Base-by-base conservation (phyloP, 2,888 invertebrate species). In the Anticlea derivata region DNA sequence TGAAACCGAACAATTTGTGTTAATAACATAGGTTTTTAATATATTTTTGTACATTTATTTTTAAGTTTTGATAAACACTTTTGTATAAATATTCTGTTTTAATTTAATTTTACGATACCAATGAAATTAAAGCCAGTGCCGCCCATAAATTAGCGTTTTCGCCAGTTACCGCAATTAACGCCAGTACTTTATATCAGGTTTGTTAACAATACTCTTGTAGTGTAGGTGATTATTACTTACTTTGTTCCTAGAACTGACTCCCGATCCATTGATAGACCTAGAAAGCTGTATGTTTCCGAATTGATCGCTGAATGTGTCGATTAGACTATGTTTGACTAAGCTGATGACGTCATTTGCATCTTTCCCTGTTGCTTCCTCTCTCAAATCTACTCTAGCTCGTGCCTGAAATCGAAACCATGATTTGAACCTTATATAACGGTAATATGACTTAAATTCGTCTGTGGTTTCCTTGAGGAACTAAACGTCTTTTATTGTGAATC, bases 271-370 rank as follows among this genome's bases (percentile, higher is more conserved):
- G 66, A 94, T 94, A 2, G 95, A 95, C 37, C 93, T 86, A 1
- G 93, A 92, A 11, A 92, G 67, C 73, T 92, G 92, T 56, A 95
- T 86, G 45, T 92, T 86, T 0, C 95, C 95, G 63, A 92, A 92
- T 70, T 95, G 93, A 68, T 96, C 94, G 33, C 94, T 93, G 72
- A 94, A 94, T 0, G 95, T 94, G 74, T 97, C 96, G 22, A 94
- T 89, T 71, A 97, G 91, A 75, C 95, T 96, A 75, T 94, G 93
- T 67, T 95, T 94, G 83, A 97, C 93, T 44, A 99, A 92, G 73
- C 97, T 96, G 26, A 98, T 92, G 23, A 98, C 94, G 76, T 98
- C 97, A 55, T 92, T 85, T 0, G 98, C 98, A 83, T 99, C 98
- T 45, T 92, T 78, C 48, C 89, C 92, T 0, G 95, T 96, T 0